These are phyloP conservation scores for Heliconius hermathena DNA, from an alignment of 1,140 invertebrate species.

Conservation along the genomic window DNA sequence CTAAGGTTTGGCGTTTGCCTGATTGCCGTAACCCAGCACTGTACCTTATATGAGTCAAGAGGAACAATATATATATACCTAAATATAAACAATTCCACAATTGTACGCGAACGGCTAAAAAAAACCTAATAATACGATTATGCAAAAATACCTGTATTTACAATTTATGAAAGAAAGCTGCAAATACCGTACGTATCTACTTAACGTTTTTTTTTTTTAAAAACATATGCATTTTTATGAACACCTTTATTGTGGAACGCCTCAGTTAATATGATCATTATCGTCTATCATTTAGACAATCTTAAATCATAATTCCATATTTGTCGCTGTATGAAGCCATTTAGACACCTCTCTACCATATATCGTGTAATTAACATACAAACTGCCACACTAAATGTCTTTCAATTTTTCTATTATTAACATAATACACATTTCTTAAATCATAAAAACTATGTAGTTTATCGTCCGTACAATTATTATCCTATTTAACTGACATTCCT, in stretches of 20 bases:
- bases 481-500: background rate
- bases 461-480: constrained; percentile 3
- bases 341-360: background rate
- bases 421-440: constrained; percentile 3
- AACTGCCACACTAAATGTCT: constrained; percentile 6
- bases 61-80: too few species aligned
- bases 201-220: background rate
- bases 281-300: constrained; percentile 7
- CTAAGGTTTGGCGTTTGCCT: background rate
- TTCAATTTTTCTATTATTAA: constrained; percentile 1
- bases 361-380: background rate
- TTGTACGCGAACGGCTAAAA: background rate
- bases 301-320: constrained; percentile 11
- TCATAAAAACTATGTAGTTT: constrained; percentile 5
- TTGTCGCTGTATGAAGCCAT: background rate
- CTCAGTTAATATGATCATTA: background rate
- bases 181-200: background rate
- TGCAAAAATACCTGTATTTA: background rate
- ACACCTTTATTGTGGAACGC: constrained; percentile 2
- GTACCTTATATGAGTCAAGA: too few species aligned
- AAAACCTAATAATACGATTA: background rate
- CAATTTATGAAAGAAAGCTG: constrained; percentile 8
- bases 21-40: too few species aligned
- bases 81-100: too few species aligned
- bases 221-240: background rate